These are phyloP conservation scores for Drosophila seclusa DNA, from an alignment of 2,888 invertebrate genomes.

Conservation along the genomic window DNA sequence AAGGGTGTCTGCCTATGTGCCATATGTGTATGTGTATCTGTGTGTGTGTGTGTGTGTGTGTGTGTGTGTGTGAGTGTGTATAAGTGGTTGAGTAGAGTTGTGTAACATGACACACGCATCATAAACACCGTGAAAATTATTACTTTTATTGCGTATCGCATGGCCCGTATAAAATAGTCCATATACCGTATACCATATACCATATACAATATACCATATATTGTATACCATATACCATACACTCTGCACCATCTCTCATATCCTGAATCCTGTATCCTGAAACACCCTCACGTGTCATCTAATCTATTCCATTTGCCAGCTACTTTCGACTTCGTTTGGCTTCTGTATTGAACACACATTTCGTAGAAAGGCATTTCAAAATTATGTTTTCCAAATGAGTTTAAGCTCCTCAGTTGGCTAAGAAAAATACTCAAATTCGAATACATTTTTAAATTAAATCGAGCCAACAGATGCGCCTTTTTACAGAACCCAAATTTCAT, in stretches of 20 bases:
- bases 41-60: slow-evolving; percentile 8
- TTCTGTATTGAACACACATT: not conserved
- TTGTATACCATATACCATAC: slow-evolving; percentile 4
- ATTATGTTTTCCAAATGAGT: not conserved
- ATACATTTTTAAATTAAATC: not conserved
- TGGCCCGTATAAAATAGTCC: slow-evolving; percentile 42
- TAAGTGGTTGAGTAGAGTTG: slow-evolving; percentile 46
- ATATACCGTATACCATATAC: not conserved
- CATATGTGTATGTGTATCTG: not conserved
- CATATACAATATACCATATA: slow-evolving; percentile 30
- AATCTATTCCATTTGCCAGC: slow-evolving; percentile 42
- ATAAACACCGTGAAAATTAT: slow-evolving; percentile 68
- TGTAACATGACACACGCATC: slow-evolving; percentile 76
- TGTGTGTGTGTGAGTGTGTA: slow-evolving; percentile 15
- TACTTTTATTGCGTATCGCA: slow-evolving; percentile 47
- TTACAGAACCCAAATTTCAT: not conserved
- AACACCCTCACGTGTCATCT: slow-evolving; percentile 48
- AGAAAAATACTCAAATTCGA: not conserved
- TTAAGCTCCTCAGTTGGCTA: not conserved
- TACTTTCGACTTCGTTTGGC: not conserved
- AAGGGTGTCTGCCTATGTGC: slow-evolving; percentile 35
- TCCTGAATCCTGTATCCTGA: slow-evolving; percentile 41
- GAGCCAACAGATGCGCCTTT: not conserved
- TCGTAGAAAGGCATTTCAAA: not conserved
- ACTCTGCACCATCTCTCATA: slow-evolving; percentile 1